Evolutionary conservation across 2,888 invertebrate species (phyloP), one percentile per base, ranked within the genome.

Genomic region (Junonia oenone): DNA sequence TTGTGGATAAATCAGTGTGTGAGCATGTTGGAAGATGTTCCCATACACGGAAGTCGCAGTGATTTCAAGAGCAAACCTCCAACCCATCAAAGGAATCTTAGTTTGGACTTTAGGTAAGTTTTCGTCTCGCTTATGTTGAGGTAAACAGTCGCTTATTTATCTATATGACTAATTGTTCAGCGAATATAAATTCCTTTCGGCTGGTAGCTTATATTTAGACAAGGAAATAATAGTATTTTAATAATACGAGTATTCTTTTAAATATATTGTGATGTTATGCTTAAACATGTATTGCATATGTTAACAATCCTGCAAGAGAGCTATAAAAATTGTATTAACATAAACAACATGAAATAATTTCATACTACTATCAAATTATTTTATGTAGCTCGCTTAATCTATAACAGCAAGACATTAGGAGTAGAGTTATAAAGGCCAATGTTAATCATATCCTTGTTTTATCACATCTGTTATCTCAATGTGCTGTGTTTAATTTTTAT

Each of bases 81-180:
- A 59, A 84, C 90, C 51, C 97, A 97, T 88, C 97, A 97, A 86
- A 93, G 97, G 79, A 97, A 97, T 88, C 93, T 96, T 75, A 97
- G 96, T 78, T 91, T 97, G 81, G 97, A 97, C 85, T 96, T 97
- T 86, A 95, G 96, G 96, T 96, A 86, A 69, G 76, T 52, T 43
- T 19, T n/a, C 19, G 11, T 40, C 4, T 14, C 15, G n/a, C 17
- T 40, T 15, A 37, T 14, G 13, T 15, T 35, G 14, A 35, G 17
- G 38, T 40, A 40, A 40, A 40, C 45, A 52, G 22, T 27, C 14
- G 35, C 26, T 52, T 52, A 35, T 52, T 52, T 45, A 52, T 52
- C 51, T 27, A 45, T 45, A 52, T 52, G 51, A 35, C 51, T 52
- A 35, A 45, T 37, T 35, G 13, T 26, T n/a, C 19, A 27, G n/a